A percentile compares a stretch with the other conserved stretches of the same genome.
These are phyloP conservation scores for Caerostris darwini DNA, from an alignment of 1,140 invertebrate genomes.

Conservation along the genomic window DNA sequence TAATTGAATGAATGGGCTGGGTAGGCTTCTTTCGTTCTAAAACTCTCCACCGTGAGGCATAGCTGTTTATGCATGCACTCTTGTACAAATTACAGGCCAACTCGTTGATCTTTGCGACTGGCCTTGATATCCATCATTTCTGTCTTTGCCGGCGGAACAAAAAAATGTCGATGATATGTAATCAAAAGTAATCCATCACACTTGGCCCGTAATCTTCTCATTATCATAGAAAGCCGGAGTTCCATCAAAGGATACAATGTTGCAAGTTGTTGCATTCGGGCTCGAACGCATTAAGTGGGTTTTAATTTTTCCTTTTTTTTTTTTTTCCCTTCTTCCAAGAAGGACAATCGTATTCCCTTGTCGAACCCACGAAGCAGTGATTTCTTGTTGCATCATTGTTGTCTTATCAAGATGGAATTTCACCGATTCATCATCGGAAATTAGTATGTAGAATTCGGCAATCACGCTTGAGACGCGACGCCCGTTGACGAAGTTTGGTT, in stretches of 20 bases:
- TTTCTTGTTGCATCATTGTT: constrained; percentile 6
- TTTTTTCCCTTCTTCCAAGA: background rate
- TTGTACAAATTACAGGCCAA: constrained; percentile 58
- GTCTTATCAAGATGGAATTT: constrained; percentile 3
- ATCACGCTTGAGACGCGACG: background rate
- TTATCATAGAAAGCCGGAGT: constrained; percentile 36
- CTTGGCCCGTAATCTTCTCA: constrained; percentile 53
- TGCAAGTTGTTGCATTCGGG: background rate
- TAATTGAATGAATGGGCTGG: no score
- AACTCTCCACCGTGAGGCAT: background rate
- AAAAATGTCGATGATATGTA: constrained; percentile 71
- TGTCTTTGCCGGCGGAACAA: constrained; percentile 53
- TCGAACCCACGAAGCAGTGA: background rate
- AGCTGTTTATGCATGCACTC: constrained; percentile 60
- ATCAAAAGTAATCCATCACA: constrained; percentile 71
- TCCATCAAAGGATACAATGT: background rate
- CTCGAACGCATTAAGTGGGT: background rate
- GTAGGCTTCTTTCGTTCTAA: no score
- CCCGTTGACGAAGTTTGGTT: background rate
- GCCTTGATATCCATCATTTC: constrained; percentile 65
- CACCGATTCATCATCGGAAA: constrained; percentile 1
- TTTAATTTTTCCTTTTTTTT: background rate
- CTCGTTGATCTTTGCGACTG: constrained; percentile 32
- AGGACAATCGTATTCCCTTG: constrained; percentile 30
- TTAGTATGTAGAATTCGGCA: constrained; percentile 24